Evolutionary conservation across 2,888 invertebrate genomes (phyloP).

Genomic region (Drosophila infuscata): DNA sequence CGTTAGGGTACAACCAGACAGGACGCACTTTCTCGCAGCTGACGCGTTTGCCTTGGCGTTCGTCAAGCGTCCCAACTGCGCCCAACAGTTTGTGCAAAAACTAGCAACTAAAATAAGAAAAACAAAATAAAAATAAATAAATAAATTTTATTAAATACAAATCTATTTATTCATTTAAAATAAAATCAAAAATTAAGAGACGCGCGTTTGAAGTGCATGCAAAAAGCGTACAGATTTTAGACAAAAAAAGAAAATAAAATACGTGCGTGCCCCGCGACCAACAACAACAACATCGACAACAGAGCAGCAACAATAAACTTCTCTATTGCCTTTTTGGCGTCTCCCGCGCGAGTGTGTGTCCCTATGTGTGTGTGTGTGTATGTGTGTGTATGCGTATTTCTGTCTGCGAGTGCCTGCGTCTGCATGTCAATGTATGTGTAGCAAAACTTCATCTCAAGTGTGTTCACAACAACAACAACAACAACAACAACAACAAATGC

Average conservation of each 20-base stretch:
- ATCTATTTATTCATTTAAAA: slow-evolving; percentile 15
- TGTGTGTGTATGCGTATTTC: slow-evolving; percentile 38
- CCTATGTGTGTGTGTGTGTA: slow-evolving; percentile 32
- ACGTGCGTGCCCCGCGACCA: slow-evolving; percentile 28
- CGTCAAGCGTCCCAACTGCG: slow-evolving; percentile 60
- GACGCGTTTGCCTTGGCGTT: slow-evolving; percentile 76
- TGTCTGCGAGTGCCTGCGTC: slow-evolving; percentile 25
- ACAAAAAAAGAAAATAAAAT: slow-evolving; percentile 6
- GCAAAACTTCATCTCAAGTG: slow-evolving; percentile 59
- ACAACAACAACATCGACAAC: slow-evolving; percentile 34
- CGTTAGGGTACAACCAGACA: slow-evolving; percentile 85
- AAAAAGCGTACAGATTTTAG: slow-evolving; percentile 7
- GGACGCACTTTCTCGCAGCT: slow-evolving; percentile 83
- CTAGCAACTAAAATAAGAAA: slow-evolving; percentile 13
- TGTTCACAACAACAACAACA: slow-evolving; percentile 59
- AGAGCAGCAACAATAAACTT: slow-evolving; percentile 52
- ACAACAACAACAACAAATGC: slow-evolving; percentile 29
- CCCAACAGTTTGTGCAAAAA: slow-evolving; percentile 69
- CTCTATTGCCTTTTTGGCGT: slow-evolving; percentile 59
- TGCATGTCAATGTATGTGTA: slow-evolving; percentile 24
- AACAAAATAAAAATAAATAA: slow-evolving; percentile 18
- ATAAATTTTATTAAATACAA: slow-evolving; percentile 27
- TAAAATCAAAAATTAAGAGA: slow-evolving; percentile 3
- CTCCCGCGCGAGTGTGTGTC: slow-evolving; percentile 57
- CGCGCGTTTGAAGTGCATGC: slow-evolving; percentile 7